A percentile compares a stretch with the other conserved stretches of the same genome.
phyloP scores from a whole-genome alignment of 2,888 invertebrate species.

The Mesodorylaimus sp. region DNA sequence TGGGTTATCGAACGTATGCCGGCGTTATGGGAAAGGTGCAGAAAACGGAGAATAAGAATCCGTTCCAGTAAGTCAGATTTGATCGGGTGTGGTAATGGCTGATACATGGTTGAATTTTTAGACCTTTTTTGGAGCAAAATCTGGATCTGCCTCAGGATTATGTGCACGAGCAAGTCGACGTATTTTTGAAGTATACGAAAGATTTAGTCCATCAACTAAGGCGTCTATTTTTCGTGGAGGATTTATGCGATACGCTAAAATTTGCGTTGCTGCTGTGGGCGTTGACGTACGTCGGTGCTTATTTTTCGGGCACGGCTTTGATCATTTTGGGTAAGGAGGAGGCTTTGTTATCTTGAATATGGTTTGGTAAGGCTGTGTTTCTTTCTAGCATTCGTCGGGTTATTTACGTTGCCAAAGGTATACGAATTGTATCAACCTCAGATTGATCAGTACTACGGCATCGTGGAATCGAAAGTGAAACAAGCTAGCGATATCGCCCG shows the following conservation, averaged over 20 bases:
- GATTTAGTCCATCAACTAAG: constrained; percentile 61
- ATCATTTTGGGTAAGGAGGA: constrained; percentile 63
- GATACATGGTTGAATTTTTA: constrained; percentile 14
- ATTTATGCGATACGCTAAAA: constrained; percentile 61
- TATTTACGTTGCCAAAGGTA: constrained; percentile 86
- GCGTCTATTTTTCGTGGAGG: constrained; percentile 84
- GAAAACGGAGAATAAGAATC: constrained; percentile 66
- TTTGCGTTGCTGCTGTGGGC: constrained; percentile 87
- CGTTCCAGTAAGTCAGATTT: constrained; percentile 63
- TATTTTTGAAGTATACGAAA: constrained; percentile 68
- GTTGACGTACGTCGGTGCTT: constrained; percentile 87
- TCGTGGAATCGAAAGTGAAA: constrained; percentile 5
- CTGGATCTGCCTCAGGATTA: constrained; percentile 72
- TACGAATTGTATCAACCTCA: constrained; percentile 33
- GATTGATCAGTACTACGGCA: constrained; percentile 9
- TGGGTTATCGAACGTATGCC: constrained; percentile 88
- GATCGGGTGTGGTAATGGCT: background rate
- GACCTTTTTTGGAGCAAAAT: constrained; percentile 58
- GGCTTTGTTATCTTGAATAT: background rate
- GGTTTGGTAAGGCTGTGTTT: constrained; percentile 7
- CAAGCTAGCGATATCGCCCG: background rate
- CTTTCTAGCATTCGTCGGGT: constrained; percentile 58
- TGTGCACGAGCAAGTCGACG: constrained; percentile 66
- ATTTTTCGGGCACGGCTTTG: constrained; percentile 98
- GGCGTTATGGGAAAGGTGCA: constrained; percentile 69